Conservation (phyloP, 2,797 vertebrate species). For the Leptodactylus fallax region DNA sequence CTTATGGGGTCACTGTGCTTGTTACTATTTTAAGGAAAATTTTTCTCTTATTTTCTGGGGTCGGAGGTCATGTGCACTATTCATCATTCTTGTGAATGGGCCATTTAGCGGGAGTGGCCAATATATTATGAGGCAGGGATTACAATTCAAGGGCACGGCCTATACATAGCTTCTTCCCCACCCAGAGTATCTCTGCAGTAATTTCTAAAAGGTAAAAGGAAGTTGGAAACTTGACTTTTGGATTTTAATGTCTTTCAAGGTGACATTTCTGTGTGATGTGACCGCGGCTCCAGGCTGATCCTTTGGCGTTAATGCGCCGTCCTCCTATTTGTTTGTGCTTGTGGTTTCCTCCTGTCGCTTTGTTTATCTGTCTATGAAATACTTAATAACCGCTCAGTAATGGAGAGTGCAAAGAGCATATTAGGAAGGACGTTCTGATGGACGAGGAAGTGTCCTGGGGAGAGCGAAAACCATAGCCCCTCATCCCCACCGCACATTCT, state of each 20-base stretch:
- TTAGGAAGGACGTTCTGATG: conserved; percentile 14
- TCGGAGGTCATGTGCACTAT: too few relatives aligned
- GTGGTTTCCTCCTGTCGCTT: neutral
- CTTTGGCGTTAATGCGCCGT: neutral
- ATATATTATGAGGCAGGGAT: too few relatives aligned
- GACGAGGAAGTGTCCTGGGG: neutral
- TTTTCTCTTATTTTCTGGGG: too few relatives aligned
- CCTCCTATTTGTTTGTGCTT: conserved; percentile 6
- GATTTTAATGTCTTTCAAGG: neutral
- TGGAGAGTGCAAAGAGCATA: neutral
- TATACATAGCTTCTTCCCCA: too few relatives aligned
- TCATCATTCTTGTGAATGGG: too few relatives aligned
- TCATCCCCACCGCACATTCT: conserved; percentile 7
- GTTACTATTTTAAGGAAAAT: too few relatives aligned
- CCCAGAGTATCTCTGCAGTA: too few relatives aligned
- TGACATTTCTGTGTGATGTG: neutral
- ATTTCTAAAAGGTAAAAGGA: too few relatives aligned
- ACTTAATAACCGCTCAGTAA: neutral
- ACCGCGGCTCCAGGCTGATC: neutral
- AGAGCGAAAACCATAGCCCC: neutral
- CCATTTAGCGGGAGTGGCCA: too few relatives aligned
- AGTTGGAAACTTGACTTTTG: too few relatives aligned
- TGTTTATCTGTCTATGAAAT: neutral
- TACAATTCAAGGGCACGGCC: too few relatives aligned
- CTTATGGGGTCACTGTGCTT: too few relatives aligned